A percentile compares a stretch with the other conserved stretches of the same genome.
These are phyloP conservation scores for Bambusicola thoracicus DNA, from an alignment of 2,113 vertebrate genomes.

Conservation along the genomic window DNA sequence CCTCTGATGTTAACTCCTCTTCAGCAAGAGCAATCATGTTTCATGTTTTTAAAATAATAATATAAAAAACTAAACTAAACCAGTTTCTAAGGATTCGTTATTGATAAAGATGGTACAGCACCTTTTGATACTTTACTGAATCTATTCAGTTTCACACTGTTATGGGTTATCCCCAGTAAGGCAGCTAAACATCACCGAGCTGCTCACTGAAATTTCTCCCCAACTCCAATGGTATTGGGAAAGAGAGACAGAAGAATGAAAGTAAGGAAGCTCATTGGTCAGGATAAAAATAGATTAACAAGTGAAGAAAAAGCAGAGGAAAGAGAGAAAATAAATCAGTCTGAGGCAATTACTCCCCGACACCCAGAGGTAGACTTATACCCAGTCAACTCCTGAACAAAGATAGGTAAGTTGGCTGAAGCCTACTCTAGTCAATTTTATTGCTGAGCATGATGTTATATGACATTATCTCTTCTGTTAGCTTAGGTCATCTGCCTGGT, in stretches of 20 bases:
- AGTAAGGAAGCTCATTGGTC: neutral
- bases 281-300: neutral
- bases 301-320: neutral
- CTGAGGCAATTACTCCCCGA: neutral
- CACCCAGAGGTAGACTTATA: neutral
- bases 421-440: neutral
- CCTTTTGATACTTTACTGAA: neutral
- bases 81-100: neutral
- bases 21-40: neutral
- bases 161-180: neutral
- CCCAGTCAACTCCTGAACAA: neutral
- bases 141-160: neutral
- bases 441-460: neutral
- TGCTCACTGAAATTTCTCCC: neutral
- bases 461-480: neutral
- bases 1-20: neutral
- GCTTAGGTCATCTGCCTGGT: neutral
- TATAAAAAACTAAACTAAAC: neutral
- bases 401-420: neutral
- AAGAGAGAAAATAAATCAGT: neutral
- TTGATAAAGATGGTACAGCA: neutral
- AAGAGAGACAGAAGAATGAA: neutral
- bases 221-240: fast-evolving
- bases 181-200: neutral
- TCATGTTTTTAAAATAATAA: neutral